A percentile compares a stretch with the other conserved stretches of the same genome.
phyloP scores from a whole-genome alignment of 2,113 vertebrate species.

The Sula dactylatra region DNA sequence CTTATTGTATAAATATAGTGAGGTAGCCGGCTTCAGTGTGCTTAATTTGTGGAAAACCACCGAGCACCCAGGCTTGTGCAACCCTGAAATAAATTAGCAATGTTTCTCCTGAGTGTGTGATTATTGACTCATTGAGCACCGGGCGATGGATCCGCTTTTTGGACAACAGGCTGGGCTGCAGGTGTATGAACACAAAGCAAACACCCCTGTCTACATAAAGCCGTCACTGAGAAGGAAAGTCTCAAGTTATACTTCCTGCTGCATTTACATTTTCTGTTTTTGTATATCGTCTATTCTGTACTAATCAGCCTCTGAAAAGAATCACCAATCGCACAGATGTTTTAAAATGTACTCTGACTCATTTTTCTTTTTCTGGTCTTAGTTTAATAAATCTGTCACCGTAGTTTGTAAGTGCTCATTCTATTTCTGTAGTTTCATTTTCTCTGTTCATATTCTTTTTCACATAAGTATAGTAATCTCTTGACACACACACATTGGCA shows the following conservation, averaged over 20 bases:
- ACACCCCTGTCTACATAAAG: neutral
- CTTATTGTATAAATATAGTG: too few relatives aligned
- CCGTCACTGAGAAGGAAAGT: neutral
- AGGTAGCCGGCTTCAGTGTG: too few relatives aligned
- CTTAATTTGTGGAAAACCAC: too few relatives aligned
- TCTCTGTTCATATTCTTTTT: neutral
- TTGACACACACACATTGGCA: neutral
- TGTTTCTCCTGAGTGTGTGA: too few relatives aligned
- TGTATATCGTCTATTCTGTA: neutral
- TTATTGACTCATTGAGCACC: too few relatives aligned
- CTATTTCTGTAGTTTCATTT: neutral
- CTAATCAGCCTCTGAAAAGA: neutral
- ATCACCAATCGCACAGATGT: neutral
- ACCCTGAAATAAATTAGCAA: too few relatives aligned
- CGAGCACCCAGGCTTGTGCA: too few relatives aligned
- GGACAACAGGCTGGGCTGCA: neutral
- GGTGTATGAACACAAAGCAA: neutral
- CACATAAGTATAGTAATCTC: neutral
- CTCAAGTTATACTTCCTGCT: neutral
- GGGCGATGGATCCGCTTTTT: too few relatives aligned
- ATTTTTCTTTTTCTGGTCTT: neutral
- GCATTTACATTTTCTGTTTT: neutral
- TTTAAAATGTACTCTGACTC: neutral
- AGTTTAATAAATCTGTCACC: constrained; percentile 10
- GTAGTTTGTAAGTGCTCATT: neutral